A percentile compares a stretch with the other conserved stretches of the same genome.
These are phyloP conservation scores for Cheilosia vernalis DNA, from an alignment of 2,888 invertebrate genomes.

Conservation along the genomic window DNA sequence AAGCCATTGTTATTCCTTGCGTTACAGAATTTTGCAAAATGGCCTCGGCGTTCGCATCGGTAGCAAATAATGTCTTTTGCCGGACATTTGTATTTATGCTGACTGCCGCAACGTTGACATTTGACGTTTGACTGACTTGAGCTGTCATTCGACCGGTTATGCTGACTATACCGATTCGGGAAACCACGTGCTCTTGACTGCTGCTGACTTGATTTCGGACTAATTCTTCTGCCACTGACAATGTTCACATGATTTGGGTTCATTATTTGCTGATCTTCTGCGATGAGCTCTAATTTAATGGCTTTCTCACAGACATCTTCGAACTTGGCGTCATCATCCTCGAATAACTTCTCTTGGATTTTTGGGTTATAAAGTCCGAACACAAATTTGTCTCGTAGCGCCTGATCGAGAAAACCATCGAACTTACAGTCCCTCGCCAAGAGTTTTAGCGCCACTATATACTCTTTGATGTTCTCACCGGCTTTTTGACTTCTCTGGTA, in stretches of 20 bases:
- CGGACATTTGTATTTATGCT: no score
- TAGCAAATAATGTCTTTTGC: no score
- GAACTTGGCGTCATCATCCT: constrained; percentile 32
- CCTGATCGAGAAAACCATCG: constrained; percentile 15
- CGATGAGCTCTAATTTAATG: constrained; percentile 14
- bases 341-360: constrained; percentile 35
- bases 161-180: no score
- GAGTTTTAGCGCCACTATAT: no score
- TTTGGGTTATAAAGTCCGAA: constrained; percentile 27
- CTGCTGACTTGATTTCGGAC: no score
- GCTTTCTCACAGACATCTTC: neutral
- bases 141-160: no score
- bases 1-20: no score
- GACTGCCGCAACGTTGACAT: no score
- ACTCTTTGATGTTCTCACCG: neutral
- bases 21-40: no score
- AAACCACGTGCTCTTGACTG: no score
- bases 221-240: neutral
- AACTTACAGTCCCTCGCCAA: constrained; percentile 20
- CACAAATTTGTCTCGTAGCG: constrained; percentile 28
- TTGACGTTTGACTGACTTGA: no score
- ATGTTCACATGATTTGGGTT: constrained; percentile 11
- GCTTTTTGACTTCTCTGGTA: constrained; percentile 22
- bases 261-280: constrained; percentile 30
- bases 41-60: no score